Evolutionary conservation across 2,113 vertebrate genomes (phyloP), one percentile per base, ranked within the genome.

Genomic region (Syngnathoides biaculeatus): DNA sequence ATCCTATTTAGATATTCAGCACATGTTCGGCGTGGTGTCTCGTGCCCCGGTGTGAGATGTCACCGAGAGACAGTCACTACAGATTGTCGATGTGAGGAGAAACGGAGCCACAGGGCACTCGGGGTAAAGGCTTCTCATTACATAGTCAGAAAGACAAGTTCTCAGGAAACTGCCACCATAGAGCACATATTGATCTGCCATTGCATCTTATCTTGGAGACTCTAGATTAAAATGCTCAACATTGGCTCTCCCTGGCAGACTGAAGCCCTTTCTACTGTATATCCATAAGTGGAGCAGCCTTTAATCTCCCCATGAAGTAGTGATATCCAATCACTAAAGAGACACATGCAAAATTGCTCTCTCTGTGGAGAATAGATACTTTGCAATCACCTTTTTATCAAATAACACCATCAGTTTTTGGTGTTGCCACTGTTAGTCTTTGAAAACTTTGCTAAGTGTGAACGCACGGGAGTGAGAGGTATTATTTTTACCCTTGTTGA

Each of bases 221-320:
- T 91, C 87, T 82, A 89, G 87, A 91, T 92, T 91, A 90, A 89
- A 90, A 90, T 86, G 86, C 89, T 92, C 84, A 86, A 87, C 87
- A 85, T 69, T 84, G 72, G 69, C 81, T 83, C 84, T 71, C 69
- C 75, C 69, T 86, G 78, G 79, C 75, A 81, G 73, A 77, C 84
- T 88, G 83, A 85, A 89, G 84, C 83, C 82, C 85, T 88, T 86
- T 89, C 88, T 82, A 35, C 30, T 35, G 30, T 35, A 59, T 87
- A 81, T 83, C 76, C 82, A 86, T 80, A 78, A 87, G 85, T 91
- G 86, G 86, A 89, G 83, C 77, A 86, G 87, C 86, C 84, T 81
- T 35, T 90, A 89, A 92, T 92, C 91, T 89, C 89, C 80, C 71
- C 75, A 76, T 82, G 75, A 84, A 90, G 86, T 85, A 87, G 84